Conservation (phyloP, 2,113 vertebrate species). For the Chionodraco myersi region DNA sequence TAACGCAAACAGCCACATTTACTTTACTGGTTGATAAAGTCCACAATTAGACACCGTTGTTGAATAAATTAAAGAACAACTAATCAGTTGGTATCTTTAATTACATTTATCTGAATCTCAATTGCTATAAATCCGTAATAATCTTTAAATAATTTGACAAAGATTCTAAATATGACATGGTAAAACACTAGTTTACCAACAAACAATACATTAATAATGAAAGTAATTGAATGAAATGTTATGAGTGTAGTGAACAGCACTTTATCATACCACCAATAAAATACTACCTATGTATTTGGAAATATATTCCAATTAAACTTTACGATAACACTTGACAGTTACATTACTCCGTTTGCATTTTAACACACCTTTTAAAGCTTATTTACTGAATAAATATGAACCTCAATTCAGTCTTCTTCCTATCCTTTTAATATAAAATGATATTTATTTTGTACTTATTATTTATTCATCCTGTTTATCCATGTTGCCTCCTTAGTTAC, state of each 20-base stretch:
- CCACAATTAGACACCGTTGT: conserved; percentile 41
- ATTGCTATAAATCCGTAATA: background rate
- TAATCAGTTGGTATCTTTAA: conserved; percentile 9
- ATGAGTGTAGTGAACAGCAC: background rate
- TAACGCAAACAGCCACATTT: conserved; percentile 62
- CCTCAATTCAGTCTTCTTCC: background rate
- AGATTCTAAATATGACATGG: background rate
- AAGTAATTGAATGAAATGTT: background rate
- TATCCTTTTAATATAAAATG: background rate
- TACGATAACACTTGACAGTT: background rate
- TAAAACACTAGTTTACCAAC: background rate
- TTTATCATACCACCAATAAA: background rate
- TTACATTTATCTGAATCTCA: background rate
- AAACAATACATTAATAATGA: background rate
- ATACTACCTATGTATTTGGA: background rate
- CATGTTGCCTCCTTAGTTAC: conserved; percentile 5
- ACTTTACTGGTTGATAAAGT: conserved; percentile 52
- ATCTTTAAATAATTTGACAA: background rate
- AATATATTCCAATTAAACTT: background rate
- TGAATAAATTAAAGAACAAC: conserved; percentile 1
- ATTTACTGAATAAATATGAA: conserved; percentile 7
- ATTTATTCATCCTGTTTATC: conserved; percentile 1
- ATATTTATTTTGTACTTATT: no score
- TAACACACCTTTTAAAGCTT: background rate
- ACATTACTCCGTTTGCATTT: background rate